A percentile compares a stretch with the other conserved stretches of the same genome.
phyloP scores from a whole-genome alignment of 1,140 invertebrate genomes.

The Phthorimaea operculella region DNA sequence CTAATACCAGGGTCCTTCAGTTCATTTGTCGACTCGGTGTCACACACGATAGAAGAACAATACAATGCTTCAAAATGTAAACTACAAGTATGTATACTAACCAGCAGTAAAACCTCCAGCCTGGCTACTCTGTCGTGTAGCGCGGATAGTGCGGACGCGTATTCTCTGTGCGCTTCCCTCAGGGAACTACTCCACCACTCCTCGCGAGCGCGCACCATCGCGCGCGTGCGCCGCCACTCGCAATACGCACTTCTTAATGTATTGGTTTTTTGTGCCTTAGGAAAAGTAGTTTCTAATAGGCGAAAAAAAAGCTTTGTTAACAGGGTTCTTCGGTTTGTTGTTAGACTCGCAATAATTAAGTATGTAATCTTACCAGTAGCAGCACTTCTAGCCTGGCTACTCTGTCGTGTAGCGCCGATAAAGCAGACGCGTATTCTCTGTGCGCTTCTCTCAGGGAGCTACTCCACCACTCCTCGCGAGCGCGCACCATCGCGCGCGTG shows the following conservation, averaged over 20 bases:
- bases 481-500: constrained; percentile 52
- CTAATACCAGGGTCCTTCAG: no score
- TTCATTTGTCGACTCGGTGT: no score
- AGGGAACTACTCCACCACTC: constrained; percentile 56
- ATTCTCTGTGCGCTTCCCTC: constrained; percentile 56
- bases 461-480: constrained; percentile 61
- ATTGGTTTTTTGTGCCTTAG: no score
- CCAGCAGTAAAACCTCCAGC: constrained; percentile 53
- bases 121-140: constrained; percentile 57
- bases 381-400: constrained; percentile 55
- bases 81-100: no score
- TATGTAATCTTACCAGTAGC: no score
- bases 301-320: no score
- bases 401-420: constrained; percentile 56
- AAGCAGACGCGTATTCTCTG: constrained; percentile 53
- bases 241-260: no score
- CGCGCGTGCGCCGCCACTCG: constrained; percentile 53
- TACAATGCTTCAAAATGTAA: no score
- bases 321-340: no score
- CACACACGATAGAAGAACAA: no score
- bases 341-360: no score
- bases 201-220: constrained; percentile 54
- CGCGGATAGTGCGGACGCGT: constrained; percentile 50
- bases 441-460: constrained; percentile 49
- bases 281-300: no score